These are phyloP conservation scores for Amblyornis subalaris DNA, from an alignment of 2,113 vertebrate genomes.

Conservation along the genomic window DNA sequence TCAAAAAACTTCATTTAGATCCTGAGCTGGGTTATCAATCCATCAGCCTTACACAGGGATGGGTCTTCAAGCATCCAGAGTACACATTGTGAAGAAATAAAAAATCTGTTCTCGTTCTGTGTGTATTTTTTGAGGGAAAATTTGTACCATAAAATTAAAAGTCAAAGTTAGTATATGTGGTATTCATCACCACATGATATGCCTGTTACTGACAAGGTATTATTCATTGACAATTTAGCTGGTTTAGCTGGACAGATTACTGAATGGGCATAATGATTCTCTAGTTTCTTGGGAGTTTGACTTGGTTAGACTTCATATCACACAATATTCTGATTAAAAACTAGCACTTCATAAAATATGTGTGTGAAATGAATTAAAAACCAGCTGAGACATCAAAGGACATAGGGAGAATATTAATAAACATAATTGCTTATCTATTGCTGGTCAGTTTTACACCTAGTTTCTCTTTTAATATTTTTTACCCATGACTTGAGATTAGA, in stretches of 20 bases:
- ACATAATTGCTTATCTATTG: neutral
- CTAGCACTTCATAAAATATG: neutral
- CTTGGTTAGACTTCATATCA: neutral
- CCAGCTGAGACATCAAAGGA: neutral
- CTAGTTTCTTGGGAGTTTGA: neutral
- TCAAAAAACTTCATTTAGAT: neutral
- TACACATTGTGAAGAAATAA: neutral
- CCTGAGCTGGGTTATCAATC: neutral
- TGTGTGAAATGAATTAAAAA: neutral
- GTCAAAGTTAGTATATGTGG: neutral
- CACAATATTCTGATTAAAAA: slow-evolving; percentile 4
- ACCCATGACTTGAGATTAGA: neutral
- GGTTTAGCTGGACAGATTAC: neutral
- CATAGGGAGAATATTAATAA: neutral
- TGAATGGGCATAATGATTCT: neutral
- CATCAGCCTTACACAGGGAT: neutral
- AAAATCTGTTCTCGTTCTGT: neutral
- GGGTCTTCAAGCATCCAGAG: neutral
- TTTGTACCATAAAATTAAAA: neutral
- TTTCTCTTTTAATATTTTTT: neutral
- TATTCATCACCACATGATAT: neutral
- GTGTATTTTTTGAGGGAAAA: neutral
- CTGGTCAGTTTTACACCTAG: neutral
- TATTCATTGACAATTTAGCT: neutral
- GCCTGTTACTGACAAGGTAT: neutral